Percentiles rank a stretch among this genome's conserved stretches.
Evolutionary conservation across 2,113 vertebrate genomes (phyloP).

Genomic region (Colius striatus): DNA sequence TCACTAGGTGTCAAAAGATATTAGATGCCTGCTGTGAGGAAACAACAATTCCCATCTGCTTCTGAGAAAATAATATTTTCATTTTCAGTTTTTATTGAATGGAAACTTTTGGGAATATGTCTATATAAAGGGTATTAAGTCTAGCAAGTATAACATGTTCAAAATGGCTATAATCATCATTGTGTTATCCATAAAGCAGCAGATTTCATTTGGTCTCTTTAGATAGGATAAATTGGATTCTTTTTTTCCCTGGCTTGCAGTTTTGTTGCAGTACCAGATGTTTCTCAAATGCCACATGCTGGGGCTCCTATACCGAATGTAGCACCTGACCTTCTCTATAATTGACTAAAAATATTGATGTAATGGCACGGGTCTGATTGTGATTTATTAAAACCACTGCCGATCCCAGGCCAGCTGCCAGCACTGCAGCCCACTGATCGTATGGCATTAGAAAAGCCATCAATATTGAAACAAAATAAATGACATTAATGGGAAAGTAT

Average conservation of each 20-base stretch:
- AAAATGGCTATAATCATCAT: slow-evolving; percentile 89
- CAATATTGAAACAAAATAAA: slow-evolving; percentile 96
- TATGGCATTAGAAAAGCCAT: slow-evolving; percentile 98
- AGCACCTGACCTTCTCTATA: slow-evolving; percentile 99
- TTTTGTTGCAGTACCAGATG: slow-evolving; percentile 92
- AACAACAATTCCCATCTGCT: slow-evolving; percentile 99
- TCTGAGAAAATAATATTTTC: slow-evolving; percentile 98
- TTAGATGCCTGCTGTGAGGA: slow-evolving; percentile 94
- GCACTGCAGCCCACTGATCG: slow-evolving; percentile 93
- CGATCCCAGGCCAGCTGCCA: slow-evolving; percentile 95
- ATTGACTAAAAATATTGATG: slow-evolving; percentile 99
- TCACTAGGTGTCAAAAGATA: slow-evolving; percentile 97
- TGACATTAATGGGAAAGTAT: slow-evolving; percentile 94
- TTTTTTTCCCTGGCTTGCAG: slow-evolving; percentile 79
- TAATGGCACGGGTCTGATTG: slow-evolving; percentile 98
- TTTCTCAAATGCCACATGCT: slow-evolving; percentile 91
- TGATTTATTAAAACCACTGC: slow-evolving; percentile 99
- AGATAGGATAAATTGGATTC: slow-evolving; percentile 85
- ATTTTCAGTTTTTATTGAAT: slow-evolving; percentile 99
- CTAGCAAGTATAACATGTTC: slow-evolving; percentile 84
- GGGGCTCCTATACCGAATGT: slow-evolving; percentile 83
- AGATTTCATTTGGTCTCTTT: slow-evolving; percentile 91
- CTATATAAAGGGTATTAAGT: slow-evolving; percentile 86
- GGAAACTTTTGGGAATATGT: slow-evolving; percentile 96
- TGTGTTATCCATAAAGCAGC: slow-evolving; percentile 87